Conservation (phyloP, 2,888 invertebrate genomes). For the Crematogaster levior region DNA sequence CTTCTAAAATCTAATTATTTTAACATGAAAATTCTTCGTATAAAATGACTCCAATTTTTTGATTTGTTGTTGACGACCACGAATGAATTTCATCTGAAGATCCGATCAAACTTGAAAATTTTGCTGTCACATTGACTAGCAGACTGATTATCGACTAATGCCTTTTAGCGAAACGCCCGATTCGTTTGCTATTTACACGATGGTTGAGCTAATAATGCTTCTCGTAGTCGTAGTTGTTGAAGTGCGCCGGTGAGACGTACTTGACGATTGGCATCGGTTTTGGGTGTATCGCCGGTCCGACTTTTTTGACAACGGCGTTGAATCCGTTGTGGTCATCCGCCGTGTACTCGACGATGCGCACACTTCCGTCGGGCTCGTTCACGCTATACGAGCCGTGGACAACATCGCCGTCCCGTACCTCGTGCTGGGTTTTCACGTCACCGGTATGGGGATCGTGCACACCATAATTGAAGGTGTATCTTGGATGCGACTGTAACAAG, state of each 20-base stretch:
- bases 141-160: slow-evolving; percentile 22
- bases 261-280: slow-evolving; percentile 78
- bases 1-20: background rate
- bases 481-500: slow-evolving; percentile 80
- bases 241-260: slow-evolving; percentile 79
- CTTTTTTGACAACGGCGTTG: slow-evolving; percentile 84
- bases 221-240: slow-evolving; percentile 78
- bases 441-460: slow-evolving; percentile 84
- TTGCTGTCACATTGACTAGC: slow-evolving; percentile 14
- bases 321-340: slow-evolving; percentile 84
- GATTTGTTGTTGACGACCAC: background rate
- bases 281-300: slow-evolving; percentile 82
- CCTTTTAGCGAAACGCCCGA: slow-evolving; percentile 15
- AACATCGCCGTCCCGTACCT: slow-evolving; percentile 84
- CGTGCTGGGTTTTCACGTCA: slow-evolving; percentile 84
- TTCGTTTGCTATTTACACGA: slow-evolving; percentile 21
- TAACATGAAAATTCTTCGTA: slow-evolving; percentile 2
- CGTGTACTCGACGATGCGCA: slow-evolving; percentile 84
- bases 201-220: slow-evolving; percentile 71
- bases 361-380: slow-evolving; percentile 84
- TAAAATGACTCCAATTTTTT: background rate
- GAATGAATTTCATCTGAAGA: background rate
- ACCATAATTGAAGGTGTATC: slow-evolving; percentile 84
- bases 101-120: background rate
- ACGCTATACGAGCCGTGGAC: slow-evolving; percentile 84